Conservation (phyloP, 2,888 invertebrate genomes). For the Chamaedrilus cognettii region DNA sequence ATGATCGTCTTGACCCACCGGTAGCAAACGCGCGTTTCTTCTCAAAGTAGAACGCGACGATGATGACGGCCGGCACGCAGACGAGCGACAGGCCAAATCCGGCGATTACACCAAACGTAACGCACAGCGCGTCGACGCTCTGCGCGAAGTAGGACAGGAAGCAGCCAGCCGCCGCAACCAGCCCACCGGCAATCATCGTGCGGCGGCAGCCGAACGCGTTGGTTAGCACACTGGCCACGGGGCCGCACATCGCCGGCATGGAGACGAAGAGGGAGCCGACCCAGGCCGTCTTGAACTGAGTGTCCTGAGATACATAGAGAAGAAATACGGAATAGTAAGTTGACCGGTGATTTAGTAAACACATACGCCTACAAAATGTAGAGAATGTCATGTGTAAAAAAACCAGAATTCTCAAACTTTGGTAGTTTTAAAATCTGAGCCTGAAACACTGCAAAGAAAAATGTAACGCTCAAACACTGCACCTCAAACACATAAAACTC, state of each 20-base stretch:
- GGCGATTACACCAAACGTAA: slow-evolving; percentile 56
- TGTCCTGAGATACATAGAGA: no score
- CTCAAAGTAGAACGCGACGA: slow-evolving; percentile 59
- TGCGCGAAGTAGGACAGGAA: slow-evolving; percentile 49
- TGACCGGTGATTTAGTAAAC: no score
- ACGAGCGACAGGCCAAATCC: slow-evolving; percentile 57
- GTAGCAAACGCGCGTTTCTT: slow-evolving; percentile 57
- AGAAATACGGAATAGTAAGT: no score
- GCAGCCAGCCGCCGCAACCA: slow-evolving; percentile 52
- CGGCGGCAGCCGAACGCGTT: slow-evolving; percentile 56
- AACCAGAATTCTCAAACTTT: no score
- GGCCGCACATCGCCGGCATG: slow-evolving; percentile 73
- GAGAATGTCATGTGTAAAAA: no score
- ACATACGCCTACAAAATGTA: no score
- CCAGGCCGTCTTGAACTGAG: no score
- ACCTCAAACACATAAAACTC: no score
- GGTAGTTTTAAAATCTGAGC: no score
- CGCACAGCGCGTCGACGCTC: slow-evolving; percentile 50
- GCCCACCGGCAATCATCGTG: slow-evolving; percentile 52
- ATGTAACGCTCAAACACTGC: no score
- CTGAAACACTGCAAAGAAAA: no score
- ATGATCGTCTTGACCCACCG: slow-evolving; percentile 36
- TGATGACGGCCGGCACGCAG: slow-evolving; percentile 57
- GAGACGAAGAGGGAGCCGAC: slow-evolving; percentile 90
- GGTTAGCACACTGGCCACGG: slow-evolving; percentile 53